Conservation (phyloP, 35 echinoderm and acorn worm genomes). For the Amphiura filiformis region DNA sequence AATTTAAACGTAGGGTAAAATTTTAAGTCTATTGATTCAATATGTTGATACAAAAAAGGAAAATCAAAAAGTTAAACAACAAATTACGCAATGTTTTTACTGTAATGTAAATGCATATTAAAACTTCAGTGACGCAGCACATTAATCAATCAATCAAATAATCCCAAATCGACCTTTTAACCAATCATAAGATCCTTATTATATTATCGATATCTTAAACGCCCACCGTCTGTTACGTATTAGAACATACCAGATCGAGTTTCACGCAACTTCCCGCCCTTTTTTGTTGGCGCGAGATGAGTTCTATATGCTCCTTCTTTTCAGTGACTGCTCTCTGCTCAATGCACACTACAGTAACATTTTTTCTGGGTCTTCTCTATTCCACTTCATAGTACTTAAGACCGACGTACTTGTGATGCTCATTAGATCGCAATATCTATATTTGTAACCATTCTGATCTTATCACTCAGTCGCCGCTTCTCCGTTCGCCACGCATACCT, state of each 20-base stretch:
- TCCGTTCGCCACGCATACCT: background rate
- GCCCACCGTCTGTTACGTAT: background rate
- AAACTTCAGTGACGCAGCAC: no score
- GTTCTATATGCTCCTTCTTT: background rate
- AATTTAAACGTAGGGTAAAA: no score
- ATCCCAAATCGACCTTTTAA: no score
- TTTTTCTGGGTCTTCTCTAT: background rate
- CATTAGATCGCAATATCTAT: no score
- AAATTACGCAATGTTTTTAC: no score
- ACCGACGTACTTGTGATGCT: background rate
- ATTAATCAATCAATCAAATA: no score
- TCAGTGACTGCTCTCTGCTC: background rate
- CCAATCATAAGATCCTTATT: no score
- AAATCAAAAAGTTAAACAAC: no score
- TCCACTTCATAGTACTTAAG: background rate
- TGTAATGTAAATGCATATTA: no score
- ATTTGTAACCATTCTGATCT: no score
- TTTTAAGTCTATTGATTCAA: no score
- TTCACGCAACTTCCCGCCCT: background rate
- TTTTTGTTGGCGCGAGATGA: conserved; percentile 5
- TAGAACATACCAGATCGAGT: background rate
- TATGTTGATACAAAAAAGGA: no score
- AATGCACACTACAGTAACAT: background rate
- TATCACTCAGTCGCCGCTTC: background rate
- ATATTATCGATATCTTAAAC: background rate